Conservation (phyloP, 2,797 vertebrate genomes). For the Pseudochromis fuscus region DNA sequence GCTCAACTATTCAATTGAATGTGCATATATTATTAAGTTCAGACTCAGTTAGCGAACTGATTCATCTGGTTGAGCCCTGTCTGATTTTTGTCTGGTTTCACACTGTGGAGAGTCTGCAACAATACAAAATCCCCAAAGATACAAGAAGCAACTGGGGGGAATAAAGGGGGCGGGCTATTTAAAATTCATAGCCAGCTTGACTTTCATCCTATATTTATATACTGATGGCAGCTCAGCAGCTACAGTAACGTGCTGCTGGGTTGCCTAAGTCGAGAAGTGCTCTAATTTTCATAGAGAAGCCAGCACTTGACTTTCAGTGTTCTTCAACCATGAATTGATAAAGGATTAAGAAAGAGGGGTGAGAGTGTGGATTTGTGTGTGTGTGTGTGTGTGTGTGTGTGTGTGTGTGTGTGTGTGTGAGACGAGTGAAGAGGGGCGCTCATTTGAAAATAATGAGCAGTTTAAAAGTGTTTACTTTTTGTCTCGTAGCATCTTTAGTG, state of each 20-base stretch:
- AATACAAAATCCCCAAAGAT: conserved; percentile 12
- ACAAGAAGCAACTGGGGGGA: conserved; percentile 11
- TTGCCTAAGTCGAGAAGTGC: conserved; percentile 22
- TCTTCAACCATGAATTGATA: conserved; percentile 23
- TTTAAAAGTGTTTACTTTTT: neutral
- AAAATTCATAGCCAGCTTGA: conserved; percentile 60
- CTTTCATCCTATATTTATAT: conserved; percentile 58
- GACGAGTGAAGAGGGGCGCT: neutral
- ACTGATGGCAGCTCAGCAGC: conserved; percentile 39
- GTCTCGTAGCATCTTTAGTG: neutral
- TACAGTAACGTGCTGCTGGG: conserved; percentile 26
- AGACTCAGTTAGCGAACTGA: conserved; percentile 10
- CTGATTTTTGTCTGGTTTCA: conserved; percentile 20
- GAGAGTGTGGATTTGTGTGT: neutral
- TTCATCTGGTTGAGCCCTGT: conserved; percentile 9
- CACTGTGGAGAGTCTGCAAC: conserved; percentile 1
- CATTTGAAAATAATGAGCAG: neutral
- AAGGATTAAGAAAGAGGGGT: neutral
- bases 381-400: too few species aligned
- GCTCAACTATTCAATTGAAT: neutral
- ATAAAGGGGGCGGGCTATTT: conserved; percentile 25
- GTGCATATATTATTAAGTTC: too few species aligned
- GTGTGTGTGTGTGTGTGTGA: neutral
- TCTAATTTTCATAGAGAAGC: conserved; percentile 36
- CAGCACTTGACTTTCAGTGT: conserved; percentile 39